A percentile compares a stretch with the other conserved stretches of the same genome.
Conservation (phyloP, 2,797 vertebrate genomes). For the Phrynocephalus vlangalii region DNA sequence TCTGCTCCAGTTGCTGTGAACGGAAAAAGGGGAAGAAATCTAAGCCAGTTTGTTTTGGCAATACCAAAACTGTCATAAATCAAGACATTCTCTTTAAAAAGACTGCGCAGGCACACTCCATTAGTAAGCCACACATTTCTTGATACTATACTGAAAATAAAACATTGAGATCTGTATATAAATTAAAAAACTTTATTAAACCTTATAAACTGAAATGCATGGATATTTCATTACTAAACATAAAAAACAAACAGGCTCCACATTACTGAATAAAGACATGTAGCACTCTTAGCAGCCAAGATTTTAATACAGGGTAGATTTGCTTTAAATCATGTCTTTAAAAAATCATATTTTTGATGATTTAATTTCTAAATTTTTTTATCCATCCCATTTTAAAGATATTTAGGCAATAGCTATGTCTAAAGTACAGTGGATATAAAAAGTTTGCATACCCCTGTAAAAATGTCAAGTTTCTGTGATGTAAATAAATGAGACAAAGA, state of each 20-base stretch:
- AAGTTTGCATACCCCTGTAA: no score
- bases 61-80: conserved; percentile 52
- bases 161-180: neutral
- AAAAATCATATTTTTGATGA: neutral
- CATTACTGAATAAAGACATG: conserved; percentile 3
- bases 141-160: conserved; percentile 23
- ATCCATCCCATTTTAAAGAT: no score
- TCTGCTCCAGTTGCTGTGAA: conserved; percentile 95
- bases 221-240: neutral
- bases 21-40: conserved; percentile 54
- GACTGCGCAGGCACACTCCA: neutral
- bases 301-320: no score
- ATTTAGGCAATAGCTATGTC: no score
- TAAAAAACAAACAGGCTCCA: neutral
- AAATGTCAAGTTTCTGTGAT: no score
- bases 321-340: neutral
- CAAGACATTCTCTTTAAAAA: conserved; percentile 34
- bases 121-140: neutral
- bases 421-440: no score
- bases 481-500: no score
- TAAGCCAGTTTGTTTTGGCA: conserved; percentile 70
- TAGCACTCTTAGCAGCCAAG: neutral
- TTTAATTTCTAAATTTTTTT: no score
- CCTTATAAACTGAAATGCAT: neutral
- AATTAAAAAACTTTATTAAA: neutral